A percentile compares a stretch with the other conserved stretches of the same genome.
These are phyloP conservation scores for Cryptotis parvus DNA, from an alignment of 2,113 vertebrate genomes.

Conservation along the genomic window DNA sequence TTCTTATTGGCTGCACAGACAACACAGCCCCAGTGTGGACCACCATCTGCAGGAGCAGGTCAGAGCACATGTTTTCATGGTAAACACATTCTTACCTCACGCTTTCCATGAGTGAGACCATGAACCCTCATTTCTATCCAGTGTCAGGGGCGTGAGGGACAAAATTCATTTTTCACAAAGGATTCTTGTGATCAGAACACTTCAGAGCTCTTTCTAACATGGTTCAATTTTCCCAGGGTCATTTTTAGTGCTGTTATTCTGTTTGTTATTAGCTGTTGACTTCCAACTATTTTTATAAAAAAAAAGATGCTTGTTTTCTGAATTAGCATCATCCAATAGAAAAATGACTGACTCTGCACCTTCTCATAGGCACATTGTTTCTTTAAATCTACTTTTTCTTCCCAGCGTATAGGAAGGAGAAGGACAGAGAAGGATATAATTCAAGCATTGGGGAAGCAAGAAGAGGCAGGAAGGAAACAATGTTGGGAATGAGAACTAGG, in stretches of 20 bases:
- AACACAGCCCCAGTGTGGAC: background rate
- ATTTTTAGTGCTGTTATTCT: background rate
- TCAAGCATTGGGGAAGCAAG: too few species aligned
- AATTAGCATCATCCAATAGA: background rate
- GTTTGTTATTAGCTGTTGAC: background rate
- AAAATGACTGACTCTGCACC: too few species aligned
- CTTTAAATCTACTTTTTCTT: background rate
- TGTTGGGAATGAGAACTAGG: too few species aligned
- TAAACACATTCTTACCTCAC: fast-evolving
- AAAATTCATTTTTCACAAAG: background rate
- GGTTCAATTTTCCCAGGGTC: background rate
- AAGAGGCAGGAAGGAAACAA: too few species aligned
- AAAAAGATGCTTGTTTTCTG: background rate
- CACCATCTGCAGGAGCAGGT: background rate
- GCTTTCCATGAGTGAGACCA: too few species aligned
- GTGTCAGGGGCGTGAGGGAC: background rate
- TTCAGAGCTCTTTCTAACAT: background rate
- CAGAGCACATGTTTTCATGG: background rate
- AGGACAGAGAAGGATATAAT: too few species aligned
- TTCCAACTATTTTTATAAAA: background rate
- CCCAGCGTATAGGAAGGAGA: too few species aligned
- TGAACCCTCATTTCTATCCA: background rate
- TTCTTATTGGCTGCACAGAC: too few species aligned
- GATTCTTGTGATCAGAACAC: background rate
- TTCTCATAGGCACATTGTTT: background rate